These are phyloP conservation scores for Hippocampus comes DNA, from an alignment of 2,113 vertebrate species.

Conservation along the genomic window DNA sequence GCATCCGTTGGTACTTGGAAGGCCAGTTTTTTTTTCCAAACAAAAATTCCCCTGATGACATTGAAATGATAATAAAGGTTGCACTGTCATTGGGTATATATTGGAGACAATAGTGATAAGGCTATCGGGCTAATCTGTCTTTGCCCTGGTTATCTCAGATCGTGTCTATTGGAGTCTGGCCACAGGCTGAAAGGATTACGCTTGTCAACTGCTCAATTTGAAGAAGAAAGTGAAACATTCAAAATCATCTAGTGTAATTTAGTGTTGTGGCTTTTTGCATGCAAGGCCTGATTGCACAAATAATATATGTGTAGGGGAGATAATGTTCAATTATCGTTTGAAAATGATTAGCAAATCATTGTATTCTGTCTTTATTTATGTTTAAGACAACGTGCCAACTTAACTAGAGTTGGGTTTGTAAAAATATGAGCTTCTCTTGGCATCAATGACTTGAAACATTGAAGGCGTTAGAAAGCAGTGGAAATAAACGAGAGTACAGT, in stretches of 20 bases:
- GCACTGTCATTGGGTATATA: conserved; percentile 1
- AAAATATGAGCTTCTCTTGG: neutral
- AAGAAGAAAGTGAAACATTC: neutral
- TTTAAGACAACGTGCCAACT: no score
- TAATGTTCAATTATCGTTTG: no score
- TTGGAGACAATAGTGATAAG: conserved; percentile 23
- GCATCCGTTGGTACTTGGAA: neutral
- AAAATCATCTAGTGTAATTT: neutral
- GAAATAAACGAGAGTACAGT: no score
- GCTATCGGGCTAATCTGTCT: conserved; percentile 55
- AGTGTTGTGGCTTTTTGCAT: no score
- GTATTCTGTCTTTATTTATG: no score
- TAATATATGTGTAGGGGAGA: no score
- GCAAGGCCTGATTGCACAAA: no score
- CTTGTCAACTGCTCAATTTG: conserved; percentile 5
- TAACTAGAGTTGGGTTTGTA: neutral
- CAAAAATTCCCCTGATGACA: neutral
- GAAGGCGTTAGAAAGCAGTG: no score
- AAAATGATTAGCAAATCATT: no score
- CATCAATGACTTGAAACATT: neutral
- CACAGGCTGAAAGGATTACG: conserved; percentile 36
- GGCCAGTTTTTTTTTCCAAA: neutral
- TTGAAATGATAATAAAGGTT: neutral
- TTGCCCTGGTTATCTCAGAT: conserved; percentile 53
- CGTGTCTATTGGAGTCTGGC: conserved; percentile 44